These are phyloP conservation scores for Lumbricus terrestris DNA, from an alignment of 2,888 invertebrate species.

Conservation along the genomic window DNA sequence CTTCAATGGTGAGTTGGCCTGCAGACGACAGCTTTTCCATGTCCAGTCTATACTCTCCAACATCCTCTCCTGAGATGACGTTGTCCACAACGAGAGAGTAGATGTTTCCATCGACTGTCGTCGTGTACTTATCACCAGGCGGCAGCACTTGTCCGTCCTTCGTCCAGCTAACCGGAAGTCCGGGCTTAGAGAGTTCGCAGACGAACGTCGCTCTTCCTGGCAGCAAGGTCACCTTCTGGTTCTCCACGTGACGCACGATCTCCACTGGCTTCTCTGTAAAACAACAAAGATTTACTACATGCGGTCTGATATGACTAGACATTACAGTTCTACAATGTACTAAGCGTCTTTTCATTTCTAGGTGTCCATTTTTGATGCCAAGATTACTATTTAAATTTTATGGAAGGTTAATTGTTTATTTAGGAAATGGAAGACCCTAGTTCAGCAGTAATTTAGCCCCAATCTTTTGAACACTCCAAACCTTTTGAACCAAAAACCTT, in stretches of 20 bases:
- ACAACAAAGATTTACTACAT: neutral
- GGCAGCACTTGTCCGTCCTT: constrained; percentile 47
- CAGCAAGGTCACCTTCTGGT: constrained; percentile 33
- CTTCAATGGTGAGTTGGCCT: constrained; percentile 49
- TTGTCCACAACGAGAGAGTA: neutral
- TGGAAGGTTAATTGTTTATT: no score
- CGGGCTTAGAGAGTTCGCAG: constrained; percentile 77
- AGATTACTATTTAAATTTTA: no score
- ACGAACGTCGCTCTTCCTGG: constrained; percentile 64
- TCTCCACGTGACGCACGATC: constrained; percentile 35
- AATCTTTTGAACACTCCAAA: no score
- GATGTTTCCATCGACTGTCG: constrained; percentile 38
- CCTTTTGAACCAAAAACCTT: no score
- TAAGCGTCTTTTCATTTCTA: no score
- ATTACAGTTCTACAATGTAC: neutral
- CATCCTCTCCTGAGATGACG: neutral
- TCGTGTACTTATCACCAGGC: constrained; percentile 36
- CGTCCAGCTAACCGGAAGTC: constrained; percentile 77
- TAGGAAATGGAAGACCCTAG: no score
- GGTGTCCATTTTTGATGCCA: no score
- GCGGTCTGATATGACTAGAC: neutral
- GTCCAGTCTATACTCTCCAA: neutral
- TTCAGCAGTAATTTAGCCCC: no score
- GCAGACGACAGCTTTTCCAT: constrained; percentile 45
- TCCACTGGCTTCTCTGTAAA: constrained; percentile 35